These are phyloP conservation scores for Paradoxurus hermaphroditus DNA, from an alignment of 2,113 vertebrate genomes.

Conservation along the genomic window DNA sequence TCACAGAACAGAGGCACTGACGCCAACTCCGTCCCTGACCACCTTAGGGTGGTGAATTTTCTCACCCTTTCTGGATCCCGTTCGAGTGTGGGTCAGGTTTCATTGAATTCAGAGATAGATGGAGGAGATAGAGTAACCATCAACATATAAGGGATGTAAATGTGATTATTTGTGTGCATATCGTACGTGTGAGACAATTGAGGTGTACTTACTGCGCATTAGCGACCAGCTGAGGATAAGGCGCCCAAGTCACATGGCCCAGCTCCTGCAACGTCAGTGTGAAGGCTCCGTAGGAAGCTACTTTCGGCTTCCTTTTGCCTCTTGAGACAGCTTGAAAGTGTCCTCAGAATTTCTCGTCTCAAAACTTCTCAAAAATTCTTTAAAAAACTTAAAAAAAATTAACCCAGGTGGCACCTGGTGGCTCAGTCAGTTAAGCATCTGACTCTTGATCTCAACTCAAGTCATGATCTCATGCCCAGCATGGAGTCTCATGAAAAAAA, in stretches of 20 bases:
- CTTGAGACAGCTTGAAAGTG: not conserved
- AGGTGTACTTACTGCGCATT: rapidly evolving
- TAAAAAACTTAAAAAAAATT: no score
- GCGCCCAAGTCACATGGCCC: rapidly evolving
- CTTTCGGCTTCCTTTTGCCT: not conserved
- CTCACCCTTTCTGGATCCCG: not conserved
- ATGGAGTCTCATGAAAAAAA: not conserved
- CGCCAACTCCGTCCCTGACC: not conserved
- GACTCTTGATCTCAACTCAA: no score
- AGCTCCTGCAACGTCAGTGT: rapidly evolving
- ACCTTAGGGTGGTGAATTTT: no score
- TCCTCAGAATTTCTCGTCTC: not conserved
- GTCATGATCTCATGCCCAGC: no score
- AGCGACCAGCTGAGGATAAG: not conserved
- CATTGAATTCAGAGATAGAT: not conserved
- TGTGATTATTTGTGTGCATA: not conserved
- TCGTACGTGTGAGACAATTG: rapidly evolving
- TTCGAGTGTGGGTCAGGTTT: not conserved
- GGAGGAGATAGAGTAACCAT: not conserved
- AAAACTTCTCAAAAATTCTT: not conserved
- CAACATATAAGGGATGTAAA: not conserved
- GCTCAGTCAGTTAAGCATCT: no score
- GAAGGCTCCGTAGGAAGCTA: rapidly evolving
- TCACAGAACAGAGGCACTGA: not conserved
- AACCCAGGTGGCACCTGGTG: no score